phyloP scores from a whole-genome alignment of 2,888 invertebrate genomes.

The Drosophila ustulata region DNA sequence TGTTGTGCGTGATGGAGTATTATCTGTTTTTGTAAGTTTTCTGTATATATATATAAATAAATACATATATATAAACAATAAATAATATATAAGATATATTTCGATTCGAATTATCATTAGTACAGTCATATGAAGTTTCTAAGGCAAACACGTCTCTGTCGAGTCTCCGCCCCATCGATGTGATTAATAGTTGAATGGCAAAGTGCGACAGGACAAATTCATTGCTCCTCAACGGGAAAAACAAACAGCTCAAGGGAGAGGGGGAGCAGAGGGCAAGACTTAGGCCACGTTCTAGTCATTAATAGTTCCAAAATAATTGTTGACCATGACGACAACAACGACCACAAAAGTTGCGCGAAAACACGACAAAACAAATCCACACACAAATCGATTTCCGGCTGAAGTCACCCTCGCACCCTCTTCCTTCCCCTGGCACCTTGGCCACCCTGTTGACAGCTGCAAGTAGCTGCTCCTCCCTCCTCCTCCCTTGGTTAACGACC shows the following conservation, averaged over 20 bases:
- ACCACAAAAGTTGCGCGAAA: constrained; percentile 59
- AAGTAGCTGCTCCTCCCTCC: constrained; percentile 51
- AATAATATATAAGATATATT: neutral
- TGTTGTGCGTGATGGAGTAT: no score
- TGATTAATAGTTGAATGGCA: constrained; percentile 72
- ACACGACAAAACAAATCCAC: constrained; percentile 74
- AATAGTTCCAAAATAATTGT: constrained; percentile 79
- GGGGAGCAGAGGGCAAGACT: constrained; percentile 12
- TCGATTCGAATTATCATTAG: constrained; percentile 45
- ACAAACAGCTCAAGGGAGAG: constrained; percentile 54
- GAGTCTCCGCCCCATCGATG: constrained; percentile 33
- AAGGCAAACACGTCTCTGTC: constrained; percentile 27
- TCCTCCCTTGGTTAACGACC: constrained; percentile 51
- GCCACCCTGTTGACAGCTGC: constrained; percentile 70
- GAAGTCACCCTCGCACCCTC: constrained; percentile 45
- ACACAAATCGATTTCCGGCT: constrained; percentile 77
- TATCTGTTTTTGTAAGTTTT: no score
- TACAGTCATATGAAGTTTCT: constrained; percentile 21
- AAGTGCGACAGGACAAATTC: constrained; percentile 72
- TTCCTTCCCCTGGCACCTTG: constrained; percentile 30
- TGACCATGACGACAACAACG: constrained; percentile 64
- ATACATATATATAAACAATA: no score
- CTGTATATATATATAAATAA: no score
- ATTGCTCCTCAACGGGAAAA: constrained; percentile 66
- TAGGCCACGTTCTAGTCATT: constrained; percentile 64